phyloP scores from a whole-genome alignment of 2,113 vertebrate species.

The Eubucco bourcierii region DNA sequence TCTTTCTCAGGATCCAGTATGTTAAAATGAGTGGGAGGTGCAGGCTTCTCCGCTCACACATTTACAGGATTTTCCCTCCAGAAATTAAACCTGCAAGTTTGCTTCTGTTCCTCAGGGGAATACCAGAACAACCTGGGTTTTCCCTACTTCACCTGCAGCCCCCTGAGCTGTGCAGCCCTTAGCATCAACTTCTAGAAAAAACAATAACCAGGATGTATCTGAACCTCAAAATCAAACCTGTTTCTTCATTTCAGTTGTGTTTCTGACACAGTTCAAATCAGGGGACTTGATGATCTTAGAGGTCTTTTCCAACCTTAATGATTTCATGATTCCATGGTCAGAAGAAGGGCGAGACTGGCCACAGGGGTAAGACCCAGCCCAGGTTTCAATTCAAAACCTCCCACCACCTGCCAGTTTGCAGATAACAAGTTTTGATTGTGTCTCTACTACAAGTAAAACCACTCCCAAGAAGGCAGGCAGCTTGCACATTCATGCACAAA shows the following conservation, averaged over 20 bases:
- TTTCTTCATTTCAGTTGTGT: background rate
- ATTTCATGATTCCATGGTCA: too few species aligned
- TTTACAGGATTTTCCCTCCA: slow-evolving; percentile 4
- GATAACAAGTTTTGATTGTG: background rate
- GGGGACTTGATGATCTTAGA: background rate
- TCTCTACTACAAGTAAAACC: background rate
- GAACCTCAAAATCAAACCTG: background rate
- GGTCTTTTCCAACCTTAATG: too few species aligned
- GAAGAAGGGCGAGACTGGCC: background rate
- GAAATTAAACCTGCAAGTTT: background rate
- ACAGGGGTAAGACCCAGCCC: background rate
- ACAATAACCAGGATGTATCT: background rate
- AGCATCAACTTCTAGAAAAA: background rate
- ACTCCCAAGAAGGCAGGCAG: background rate
- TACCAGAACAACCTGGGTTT: slow-evolving; percentile 22
- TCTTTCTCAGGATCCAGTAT: slow-evolving; percentile 39
- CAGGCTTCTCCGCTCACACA: background rate
- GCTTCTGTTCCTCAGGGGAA: slow-evolving; percentile 42
- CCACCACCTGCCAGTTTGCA: background rate
- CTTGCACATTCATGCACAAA: background rate
- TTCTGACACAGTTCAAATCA: background rate
- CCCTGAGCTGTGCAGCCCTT: background rate
- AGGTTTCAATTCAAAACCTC: background rate
- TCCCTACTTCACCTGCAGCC: background rate
- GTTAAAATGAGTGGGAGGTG: slow-evolving; percentile 19